Evolutionary conservation across 2,113 vertebrate species (phyloP).

Genomic region (Petrocephalus microphthalmus): DNA sequence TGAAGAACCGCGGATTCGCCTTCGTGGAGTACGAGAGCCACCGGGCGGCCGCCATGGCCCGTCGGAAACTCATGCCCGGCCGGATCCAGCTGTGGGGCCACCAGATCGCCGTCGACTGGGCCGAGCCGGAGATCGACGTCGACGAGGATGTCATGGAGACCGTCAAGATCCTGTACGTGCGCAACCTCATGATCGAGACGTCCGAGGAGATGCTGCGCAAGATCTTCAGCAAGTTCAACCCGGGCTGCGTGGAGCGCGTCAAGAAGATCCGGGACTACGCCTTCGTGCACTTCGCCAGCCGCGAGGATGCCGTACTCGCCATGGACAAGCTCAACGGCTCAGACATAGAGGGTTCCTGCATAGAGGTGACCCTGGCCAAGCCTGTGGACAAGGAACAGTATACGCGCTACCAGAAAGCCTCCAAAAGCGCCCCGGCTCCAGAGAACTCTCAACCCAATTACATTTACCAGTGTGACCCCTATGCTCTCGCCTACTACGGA

Average conservation of each 20-base stretch:
- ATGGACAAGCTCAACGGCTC: constrained; percentile 92
- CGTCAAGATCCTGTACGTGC: constrained; percentile 96
- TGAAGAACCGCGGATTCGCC: constrained; percentile 98
- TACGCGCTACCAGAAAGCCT: constrained; percentile 93
- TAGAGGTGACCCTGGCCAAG: constrained; percentile 96
- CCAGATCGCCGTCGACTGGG: constrained; percentile 98
- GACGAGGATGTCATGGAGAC: constrained; percentile 99
- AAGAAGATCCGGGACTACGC: constrained; percentile 98
- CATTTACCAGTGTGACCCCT: constrained; percentile 93
- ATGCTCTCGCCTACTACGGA: constrained; percentile 87
- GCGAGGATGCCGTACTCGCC: constrained; percentile 87
- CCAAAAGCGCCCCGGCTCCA: constrained; percentile 61
- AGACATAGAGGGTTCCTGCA: constrained; percentile 89
- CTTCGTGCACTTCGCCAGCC: constrained; percentile 89
- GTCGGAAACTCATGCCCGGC: constrained; percentile 94
- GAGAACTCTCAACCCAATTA: constrained; percentile 73
- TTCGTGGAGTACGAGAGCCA: constrained; percentile 98
- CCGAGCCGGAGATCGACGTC: constrained; percentile 94
- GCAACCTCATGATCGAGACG: constrained; percentile 98
- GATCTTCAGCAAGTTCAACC: constrained; percentile 90
- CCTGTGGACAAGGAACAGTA: constrained; percentile 98
- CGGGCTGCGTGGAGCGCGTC: constrained; percentile 88
- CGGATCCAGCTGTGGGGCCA: constrained; percentile 97
- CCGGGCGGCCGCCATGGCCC: constrained; percentile 92
- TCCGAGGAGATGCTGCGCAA: constrained; percentile 87